These are phyloP conservation scores for Pyralis farinalis DNA, from an alignment of 2,888 invertebrate genomes.

Conservation along the genomic window DNA sequence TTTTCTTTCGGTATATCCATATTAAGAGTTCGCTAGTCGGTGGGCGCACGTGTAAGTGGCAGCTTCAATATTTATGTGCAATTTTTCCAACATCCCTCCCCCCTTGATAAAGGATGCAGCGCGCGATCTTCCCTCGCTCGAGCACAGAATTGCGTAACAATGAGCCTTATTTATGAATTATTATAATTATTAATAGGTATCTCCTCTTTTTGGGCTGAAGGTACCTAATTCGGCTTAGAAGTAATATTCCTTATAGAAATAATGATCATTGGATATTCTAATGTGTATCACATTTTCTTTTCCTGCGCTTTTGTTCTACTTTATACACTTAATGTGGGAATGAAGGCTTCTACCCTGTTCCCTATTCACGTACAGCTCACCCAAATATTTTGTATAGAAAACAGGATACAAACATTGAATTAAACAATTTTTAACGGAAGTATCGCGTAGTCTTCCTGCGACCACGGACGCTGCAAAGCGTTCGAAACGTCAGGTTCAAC, in stretches of 20 bases:
- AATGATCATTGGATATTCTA: neutral
- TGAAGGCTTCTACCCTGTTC: no score
- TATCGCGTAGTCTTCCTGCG: no score
- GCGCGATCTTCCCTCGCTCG: slow-evolving; percentile 43
- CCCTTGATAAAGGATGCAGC: slow-evolving; percentile 74
- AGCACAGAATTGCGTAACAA: slow-evolving; percentile 63
- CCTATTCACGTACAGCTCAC: no score
- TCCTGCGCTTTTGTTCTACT: no score
- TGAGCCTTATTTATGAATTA: slow-evolving; percentile 58
- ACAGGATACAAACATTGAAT: no score
- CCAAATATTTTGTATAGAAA: no score
- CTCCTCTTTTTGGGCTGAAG: neutral
- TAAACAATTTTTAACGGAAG: no score
- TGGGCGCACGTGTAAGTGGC: slow-evolving; percentile 80
- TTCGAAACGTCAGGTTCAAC: no score
- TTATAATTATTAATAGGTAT: slow-evolving; percentile 40
- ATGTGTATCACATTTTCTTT: no score
- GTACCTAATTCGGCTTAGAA: neutral
- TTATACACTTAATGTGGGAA: no score
- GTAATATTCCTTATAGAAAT: neutral
- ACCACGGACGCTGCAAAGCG: no score
- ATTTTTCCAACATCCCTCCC: slow-evolving; percentile 69
- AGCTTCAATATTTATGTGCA: slow-evolving; percentile 82
- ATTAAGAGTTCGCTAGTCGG: slow-evolving; percentile 33
- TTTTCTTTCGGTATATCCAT: slow-evolving; percentile 35